Percentiles rank a stretch among this genome's conserved stretches.
Evolutionary conservation across 2,797 vertebrate genomes (phyloP).

Genomic region (Hydrolagus colliei): DNA sequence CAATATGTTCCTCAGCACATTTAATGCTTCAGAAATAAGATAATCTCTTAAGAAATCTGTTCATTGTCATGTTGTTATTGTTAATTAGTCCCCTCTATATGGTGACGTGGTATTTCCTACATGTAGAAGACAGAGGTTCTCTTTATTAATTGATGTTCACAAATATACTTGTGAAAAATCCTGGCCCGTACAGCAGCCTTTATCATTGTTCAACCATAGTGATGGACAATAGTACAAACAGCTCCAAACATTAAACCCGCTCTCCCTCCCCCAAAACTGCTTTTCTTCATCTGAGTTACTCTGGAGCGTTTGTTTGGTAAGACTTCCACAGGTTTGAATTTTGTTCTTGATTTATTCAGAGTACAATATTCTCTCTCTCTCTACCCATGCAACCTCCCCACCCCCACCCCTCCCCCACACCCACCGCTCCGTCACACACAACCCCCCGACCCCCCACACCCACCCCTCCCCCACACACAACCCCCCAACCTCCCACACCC

Average conservation of each 20-base stretch:
- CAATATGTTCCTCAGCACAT: no score
- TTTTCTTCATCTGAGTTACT: constrained; percentile 13
- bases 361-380: background rate
- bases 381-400: background rate
- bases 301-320: constrained; percentile 6
- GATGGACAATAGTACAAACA: background rate
- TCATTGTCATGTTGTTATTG: no score
- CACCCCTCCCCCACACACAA: no score
- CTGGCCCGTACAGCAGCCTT: constrained; percentile 5
- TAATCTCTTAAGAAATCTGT: no score
- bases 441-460: background rate
- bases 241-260: background rate
- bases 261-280: background rate
- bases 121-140: background rate
- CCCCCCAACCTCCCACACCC: background rate
- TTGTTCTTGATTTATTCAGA: constrained; percentile 20
- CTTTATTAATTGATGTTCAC: constrained; percentile 17
- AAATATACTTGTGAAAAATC: background rate
- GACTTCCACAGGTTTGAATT: constrained; percentile 4
- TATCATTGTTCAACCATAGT: background rate
- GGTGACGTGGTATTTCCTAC: background rate
- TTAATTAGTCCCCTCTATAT: no score
- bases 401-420: background rate
- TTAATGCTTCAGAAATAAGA: no score
- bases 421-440: background rate